These are phyloP conservation scores for Chrysolina americana DNA, from an alignment of 2,888 invertebrate genomes.

Conservation along the genomic window DNA sequence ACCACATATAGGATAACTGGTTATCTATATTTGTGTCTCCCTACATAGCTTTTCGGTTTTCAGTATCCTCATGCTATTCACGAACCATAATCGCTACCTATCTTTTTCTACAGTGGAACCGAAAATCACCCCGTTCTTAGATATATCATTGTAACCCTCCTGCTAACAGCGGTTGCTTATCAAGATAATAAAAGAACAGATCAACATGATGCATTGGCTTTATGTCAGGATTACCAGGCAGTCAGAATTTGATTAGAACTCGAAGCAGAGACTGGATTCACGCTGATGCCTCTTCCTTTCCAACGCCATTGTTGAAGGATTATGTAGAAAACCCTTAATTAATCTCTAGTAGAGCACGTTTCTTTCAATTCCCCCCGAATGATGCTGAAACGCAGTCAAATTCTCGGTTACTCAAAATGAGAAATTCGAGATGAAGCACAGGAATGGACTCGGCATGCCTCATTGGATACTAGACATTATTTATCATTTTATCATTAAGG, in stretches of 20 bases:
- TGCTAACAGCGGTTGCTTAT: conserved; percentile 25
- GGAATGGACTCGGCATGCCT: not conserved
- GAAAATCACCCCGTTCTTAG: too few species aligned
- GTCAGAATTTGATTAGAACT: conserved; percentile 51
- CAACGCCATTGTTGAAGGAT: conserved; percentile 54
- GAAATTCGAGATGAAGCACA: not conserved
- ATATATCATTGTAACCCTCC: not conserved
- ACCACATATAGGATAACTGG: too few species aligned
- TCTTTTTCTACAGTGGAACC: too few species aligned
- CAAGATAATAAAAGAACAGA: conserved; percentile 42
- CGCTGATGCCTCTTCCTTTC: conserved; percentile 56
- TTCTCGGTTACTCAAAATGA: conserved; percentile 37
- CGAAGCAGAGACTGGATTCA: conserved; percentile 51
- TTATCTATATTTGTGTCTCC: too few species aligned
- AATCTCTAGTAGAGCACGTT: conserved; percentile 47
- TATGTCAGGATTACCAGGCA: conserved; percentile 48
- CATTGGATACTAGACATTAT: not conserved
- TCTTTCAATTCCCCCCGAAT: conserved; percentile 33
- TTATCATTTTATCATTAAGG: too few species aligned
- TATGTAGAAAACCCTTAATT: conserved; percentile 55
- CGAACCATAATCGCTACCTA: too few species aligned
- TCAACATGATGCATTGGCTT: conserved; percentile 48
- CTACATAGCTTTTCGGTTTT: too few species aligned
- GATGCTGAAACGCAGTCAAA: conserved; percentile 34
- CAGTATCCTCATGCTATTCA: too few species aligned